Conservation (phyloP, 2,888 invertebrate genomes). For the Colletes collaris region DNA sequence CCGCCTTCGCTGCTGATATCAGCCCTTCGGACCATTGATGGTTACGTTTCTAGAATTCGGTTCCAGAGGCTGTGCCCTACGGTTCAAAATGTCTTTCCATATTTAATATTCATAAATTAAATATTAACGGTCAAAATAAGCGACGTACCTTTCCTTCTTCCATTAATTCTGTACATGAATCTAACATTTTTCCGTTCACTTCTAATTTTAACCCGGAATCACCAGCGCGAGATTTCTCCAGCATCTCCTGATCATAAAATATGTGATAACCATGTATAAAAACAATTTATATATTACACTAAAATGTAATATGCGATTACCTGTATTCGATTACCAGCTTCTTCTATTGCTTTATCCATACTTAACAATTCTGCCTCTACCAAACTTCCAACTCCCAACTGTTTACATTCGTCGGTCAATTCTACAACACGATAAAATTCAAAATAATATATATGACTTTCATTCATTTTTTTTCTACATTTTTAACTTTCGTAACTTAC, state of each 20-base stretch:
- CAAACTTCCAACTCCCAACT: slow-evolving; percentile 89
- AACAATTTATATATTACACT: slow-evolving; percentile 7
- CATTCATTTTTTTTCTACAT: not conserved
- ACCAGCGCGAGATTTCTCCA: slow-evolving; percentile 91
- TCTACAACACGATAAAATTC: slow-evolving; percentile 78
- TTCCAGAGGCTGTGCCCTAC: slow-evolving; percentile 91
- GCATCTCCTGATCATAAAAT: slow-evolving; percentile 86
- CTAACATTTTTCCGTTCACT: slow-evolving; percentile 98
- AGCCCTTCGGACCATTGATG: slow-evolving; percentile 99
- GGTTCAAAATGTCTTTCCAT: slow-evolving; percentile 4
- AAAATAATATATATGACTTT: not conserved
- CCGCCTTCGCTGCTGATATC: slow-evolving; percentile 98
- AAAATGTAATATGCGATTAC: slow-evolving; percentile 81
- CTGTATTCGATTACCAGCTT: slow-evolving; percentile 94
- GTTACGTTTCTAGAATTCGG: slow-evolving; percentile 98
- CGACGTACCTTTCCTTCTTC: slow-evolving; percentile 89
- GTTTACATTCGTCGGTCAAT: slow-evolving; percentile 86
- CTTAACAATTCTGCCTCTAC: slow-evolving; percentile 95
- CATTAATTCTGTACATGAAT: slow-evolving; percentile 97
- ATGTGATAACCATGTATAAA: not conserved
- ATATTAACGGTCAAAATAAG: slow-evolving; percentile 1
- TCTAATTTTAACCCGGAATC: slow-evolving; percentile 97
- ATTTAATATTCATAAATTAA: not conserved
- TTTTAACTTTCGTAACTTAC: slow-evolving; percentile 82
- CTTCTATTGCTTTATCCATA: slow-evolving; percentile 97